Conservation (phyloP, 1,140 invertebrate species). For the Drosophila burlai region DNA sequence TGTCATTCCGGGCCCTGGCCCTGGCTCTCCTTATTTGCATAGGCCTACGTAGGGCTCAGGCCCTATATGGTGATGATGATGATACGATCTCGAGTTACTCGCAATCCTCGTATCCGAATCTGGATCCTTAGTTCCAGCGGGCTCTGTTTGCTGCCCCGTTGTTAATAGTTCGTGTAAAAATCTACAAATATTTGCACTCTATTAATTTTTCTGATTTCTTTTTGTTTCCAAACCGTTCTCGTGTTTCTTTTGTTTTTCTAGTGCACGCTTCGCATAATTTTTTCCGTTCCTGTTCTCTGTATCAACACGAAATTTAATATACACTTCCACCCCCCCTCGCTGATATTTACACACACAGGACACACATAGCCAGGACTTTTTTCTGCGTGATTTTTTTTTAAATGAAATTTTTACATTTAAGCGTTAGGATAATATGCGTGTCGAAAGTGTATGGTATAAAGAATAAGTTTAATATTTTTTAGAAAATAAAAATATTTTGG, state of each 20-base stretch:
- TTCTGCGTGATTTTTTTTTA: constrained; percentile 23
- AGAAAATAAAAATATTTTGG: background rate
- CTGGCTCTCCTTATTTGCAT: constrained; percentile 51
- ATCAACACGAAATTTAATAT: constrained; percentile 79
- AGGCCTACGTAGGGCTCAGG: constrained; percentile 32
- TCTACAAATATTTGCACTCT: constrained; percentile 84
- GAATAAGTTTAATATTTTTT: background rate
- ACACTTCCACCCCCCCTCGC: constrained; percentile 20
- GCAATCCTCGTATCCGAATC: constrained; percentile 30
- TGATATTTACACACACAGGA: constrained; percentile 63
- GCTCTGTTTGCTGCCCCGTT: constrained; percentile 42
- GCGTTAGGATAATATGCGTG: constrained; percentile 14
- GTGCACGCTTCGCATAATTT: constrained; percentile 73
- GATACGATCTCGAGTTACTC: constrained; percentile 65
- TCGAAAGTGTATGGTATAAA: background rate
- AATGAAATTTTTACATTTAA: constrained; percentile 71
- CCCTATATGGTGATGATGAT: background rate
- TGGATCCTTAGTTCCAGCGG: constrained; percentile 34
- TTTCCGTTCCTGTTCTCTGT: constrained; percentile 46
- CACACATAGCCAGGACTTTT: constrained; percentile 46
- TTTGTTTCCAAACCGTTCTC: constrained; percentile 43
- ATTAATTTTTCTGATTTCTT: constrained; percentile 77
- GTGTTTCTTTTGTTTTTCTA: constrained; percentile 69
- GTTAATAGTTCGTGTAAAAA: constrained; percentile 85
- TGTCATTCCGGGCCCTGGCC: constrained; percentile 31